These are phyloP conservation scores for Lysandra bellargus DNA, from an alignment of 2,888 invertebrate species.

Conservation along the genomic window DNA sequence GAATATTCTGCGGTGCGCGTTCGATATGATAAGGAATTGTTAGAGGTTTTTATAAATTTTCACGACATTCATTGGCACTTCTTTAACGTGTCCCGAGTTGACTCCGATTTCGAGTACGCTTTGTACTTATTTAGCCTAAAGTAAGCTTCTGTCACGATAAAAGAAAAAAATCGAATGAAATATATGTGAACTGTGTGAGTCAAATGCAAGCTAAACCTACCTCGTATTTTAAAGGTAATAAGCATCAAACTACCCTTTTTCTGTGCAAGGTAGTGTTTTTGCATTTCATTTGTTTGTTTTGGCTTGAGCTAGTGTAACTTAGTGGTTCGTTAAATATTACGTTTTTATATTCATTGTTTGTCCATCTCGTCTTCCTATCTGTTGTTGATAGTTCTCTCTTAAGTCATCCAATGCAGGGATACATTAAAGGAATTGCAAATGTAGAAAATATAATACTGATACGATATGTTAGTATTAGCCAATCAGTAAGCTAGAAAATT, in stretches of 20 bases:
- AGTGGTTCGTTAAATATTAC: conserved; percentile 10
- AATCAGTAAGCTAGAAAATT: conserved; percentile 27
- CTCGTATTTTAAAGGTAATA: conserved; percentile 2
- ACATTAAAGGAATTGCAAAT: conserved; percentile 30
- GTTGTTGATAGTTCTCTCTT: conserved; percentile 16
- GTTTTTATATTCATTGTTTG: conserved; percentile 21
- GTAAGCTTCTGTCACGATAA: neutral
- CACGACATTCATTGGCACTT: neutral
- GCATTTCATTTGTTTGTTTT: neutral
- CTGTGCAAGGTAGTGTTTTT: neutral
- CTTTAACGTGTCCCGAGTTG: conserved; percentile 9
- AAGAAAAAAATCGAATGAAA: neutral
- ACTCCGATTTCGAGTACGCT: neutral
- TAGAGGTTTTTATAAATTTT: conserved; percentile 18
- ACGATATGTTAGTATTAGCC: conserved; percentile 21
- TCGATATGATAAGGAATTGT: conserved; percentile 1
- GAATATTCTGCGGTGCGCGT: conserved; percentile 11
- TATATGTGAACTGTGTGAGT: neutral
- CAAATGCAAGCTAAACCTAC: conserved; percentile 6
- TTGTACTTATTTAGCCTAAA: neutral
- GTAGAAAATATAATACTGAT: conserved; percentile 22
- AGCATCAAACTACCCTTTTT: neutral
- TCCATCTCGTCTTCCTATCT: conserved; percentile 13
- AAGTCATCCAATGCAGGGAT: conserved; percentile 27
- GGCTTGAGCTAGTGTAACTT: neutral